Conservation (phyloP, 2,797 vertebrate genomes). For the Macropodus opercularis region DNA sequence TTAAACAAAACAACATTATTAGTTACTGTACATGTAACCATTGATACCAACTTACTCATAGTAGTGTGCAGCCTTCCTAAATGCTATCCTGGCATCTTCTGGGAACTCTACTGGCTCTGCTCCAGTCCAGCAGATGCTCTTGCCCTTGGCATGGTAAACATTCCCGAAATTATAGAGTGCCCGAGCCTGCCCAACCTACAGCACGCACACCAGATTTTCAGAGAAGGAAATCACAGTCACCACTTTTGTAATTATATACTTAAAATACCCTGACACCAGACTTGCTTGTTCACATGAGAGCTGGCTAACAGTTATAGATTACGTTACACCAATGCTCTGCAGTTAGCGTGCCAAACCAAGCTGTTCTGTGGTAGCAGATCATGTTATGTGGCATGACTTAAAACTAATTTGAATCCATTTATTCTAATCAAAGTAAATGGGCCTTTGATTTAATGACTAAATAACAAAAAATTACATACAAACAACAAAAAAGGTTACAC, state of each 20-base stretch:
- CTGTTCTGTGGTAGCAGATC: slow-evolving; percentile 27
- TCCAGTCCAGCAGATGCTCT: slow-evolving; percentile 90
- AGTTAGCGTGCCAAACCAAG: slow-evolving; percentile 22
- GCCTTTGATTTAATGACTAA: slow-evolving; percentile 3
- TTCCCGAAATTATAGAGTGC: slow-evolving; percentile 98
- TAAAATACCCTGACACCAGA: slow-evolving; percentile 74
- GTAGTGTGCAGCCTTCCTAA: slow-evolving; percentile 92
- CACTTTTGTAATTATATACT: slow-evolving; percentile 72
- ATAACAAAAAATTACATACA: too few species aligned
- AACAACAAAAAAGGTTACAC: background rate
- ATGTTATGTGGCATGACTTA: slow-evolving; percentile 24
- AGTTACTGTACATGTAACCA: slow-evolving; percentile 4
- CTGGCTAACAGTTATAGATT: slow-evolving; percentile 62
- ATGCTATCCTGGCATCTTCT: slow-evolving; percentile 88
- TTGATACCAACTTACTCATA: slow-evolving; percentile 88
- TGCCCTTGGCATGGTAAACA: slow-evolving; percentile 95
- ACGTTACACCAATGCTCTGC: slow-evolving; percentile 10
- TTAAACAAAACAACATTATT: slow-evolving; percentile 19
- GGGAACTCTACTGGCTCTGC: slow-evolving; percentile 92
- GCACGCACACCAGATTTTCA: slow-evolving; percentile 64
- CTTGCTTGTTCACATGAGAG: slow-evolving; percentile 40
- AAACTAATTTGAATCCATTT: slow-evolving; percentile 32
- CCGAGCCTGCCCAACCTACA: slow-evolving; percentile 94
- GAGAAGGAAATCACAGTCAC: slow-evolving; percentile 65
- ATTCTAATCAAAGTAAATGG: slow-evolving; percentile 25